Evolutionary conservation across 1,140 invertebrate species (phyloP), one percentile per base, ranked within the genome.

Genomic region (Temnothorax nylanderi): DNA sequence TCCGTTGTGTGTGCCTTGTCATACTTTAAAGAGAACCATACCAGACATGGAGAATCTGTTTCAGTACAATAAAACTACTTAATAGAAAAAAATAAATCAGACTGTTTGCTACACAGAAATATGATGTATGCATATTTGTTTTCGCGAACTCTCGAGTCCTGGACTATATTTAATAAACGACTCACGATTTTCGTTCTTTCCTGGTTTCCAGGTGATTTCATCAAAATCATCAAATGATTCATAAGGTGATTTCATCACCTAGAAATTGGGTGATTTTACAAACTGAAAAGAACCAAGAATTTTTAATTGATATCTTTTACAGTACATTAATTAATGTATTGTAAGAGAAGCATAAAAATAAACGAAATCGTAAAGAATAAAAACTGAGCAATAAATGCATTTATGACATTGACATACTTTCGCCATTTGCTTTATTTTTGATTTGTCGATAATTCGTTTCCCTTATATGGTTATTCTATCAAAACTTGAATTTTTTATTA

Each of bases 11-110:
- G 75, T 85, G 82, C 58, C 82, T 78, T 85, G 37, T 65, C 49
- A 67, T 60, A 21, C 76, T 85, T 64, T 64, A 51, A 58, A 89
- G 26, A 44, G n/a, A 87, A 64, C 13, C 60, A 32, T 8, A 44
- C 34, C n/a, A 44, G n/a, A 54, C 44, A 13, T 7, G 32, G 26
- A 41, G 7, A 84, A 75, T 91, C 90, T 91, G 78, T 93, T 93
- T 90, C 51, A 89, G 10, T 65, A 69, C 51, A 51, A 80, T 47
- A 51, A 67, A 51, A 87, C 44, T 81, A 56, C 21, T 82, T 88
- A 54, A 88, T 37, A 71, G 71, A 87, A 32, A 80, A 90, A 69
- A 69, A 92, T 90, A 92, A 93, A 93, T 91, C 69, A 74, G 21
- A 90, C 74, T 77, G 56, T 86, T 91, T 89, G 44, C 62, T 89